Conservation (phyloP, 1,140 invertebrate genomes). For the Trichomalopsis sarcophagae region DNA sequence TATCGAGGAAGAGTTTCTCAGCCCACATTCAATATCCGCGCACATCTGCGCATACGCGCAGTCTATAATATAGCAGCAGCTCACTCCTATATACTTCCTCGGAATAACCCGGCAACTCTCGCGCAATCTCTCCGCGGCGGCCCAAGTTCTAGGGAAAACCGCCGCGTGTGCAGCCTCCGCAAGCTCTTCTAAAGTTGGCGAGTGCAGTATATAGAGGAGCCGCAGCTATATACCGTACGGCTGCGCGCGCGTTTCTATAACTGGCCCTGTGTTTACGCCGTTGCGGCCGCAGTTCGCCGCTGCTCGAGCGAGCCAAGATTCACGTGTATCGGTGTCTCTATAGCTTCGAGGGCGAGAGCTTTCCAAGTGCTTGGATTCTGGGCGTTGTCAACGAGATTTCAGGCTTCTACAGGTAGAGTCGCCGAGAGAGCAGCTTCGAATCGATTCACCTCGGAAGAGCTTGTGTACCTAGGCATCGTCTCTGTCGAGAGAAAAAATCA, state of each 20-base stretch:
- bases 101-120: constrained; percentile 1
- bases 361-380: neutral
- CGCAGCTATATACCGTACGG: neutral
- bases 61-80: no score
- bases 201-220: neutral
- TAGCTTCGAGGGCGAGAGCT: neutral
- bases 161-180: neutral
- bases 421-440: no score
- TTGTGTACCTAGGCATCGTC: no score
- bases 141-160: neutral
- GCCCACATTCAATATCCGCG: no score
- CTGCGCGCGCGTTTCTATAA: constrained; percentile 12
- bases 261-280: constrained; percentile 22
- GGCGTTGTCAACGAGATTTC: neutral
- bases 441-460: no score
- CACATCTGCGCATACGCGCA: no score
- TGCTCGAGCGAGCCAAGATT: neutral
- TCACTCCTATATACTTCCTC: neutral
- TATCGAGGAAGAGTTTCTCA: no score
- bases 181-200: constrained; percentile 27
- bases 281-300: neutral
- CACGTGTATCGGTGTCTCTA: neutral
- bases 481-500: no score
- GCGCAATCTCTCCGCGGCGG: neutral
- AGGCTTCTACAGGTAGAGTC: neutral